Conservation (phyloP, 37 sponge, comb jelly and placozoan species). For the Ianthella basta region DNA sequence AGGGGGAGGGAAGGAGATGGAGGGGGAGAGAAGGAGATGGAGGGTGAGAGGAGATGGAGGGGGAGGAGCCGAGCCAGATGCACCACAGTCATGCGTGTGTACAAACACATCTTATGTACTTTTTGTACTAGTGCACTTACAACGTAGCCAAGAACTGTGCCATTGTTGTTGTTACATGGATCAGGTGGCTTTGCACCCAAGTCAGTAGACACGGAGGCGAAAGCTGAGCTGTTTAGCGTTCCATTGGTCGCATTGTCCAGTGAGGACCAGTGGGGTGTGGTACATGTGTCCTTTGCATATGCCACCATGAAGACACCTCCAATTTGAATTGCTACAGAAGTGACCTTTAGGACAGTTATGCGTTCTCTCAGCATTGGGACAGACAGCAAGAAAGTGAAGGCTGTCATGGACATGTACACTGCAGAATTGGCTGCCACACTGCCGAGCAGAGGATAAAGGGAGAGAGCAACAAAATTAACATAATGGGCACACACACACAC, state of each 20-base stretch:
- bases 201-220: no score
- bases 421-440: slow-evolving; percentile 86
- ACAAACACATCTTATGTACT: no score
- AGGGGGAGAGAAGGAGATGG: no score
- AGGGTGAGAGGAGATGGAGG: no score
- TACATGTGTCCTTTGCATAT: slow-evolving; percentile 1
- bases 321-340: slow-evolving; percentile 29
- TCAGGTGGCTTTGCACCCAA: no score
- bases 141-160: slow-evolving; percentile 32
- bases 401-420: slow-evolving; percentile 75
- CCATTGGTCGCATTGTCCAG: no score
- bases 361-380: slow-evolving; percentile 77
- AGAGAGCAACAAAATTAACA: background rate
- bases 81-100: no score
- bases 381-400: slow-evolving; percentile 72
- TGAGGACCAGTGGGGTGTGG: no score
- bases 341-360: slow-evolving; percentile 74
- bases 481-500: slow-evolving; percentile 10
- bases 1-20: no score
- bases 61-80: background rate
- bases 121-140: background rate
- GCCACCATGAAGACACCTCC: slow-evolving; percentile 23
- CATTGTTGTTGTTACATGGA: background rate
- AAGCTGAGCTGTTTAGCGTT: no score
- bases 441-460: background rate